These are phyloP conservation scores for Arbacia lixula DNA, from an alignment of 53 echinoderm and acorn worm genomes.

Conservation along the genomic window DNA sequence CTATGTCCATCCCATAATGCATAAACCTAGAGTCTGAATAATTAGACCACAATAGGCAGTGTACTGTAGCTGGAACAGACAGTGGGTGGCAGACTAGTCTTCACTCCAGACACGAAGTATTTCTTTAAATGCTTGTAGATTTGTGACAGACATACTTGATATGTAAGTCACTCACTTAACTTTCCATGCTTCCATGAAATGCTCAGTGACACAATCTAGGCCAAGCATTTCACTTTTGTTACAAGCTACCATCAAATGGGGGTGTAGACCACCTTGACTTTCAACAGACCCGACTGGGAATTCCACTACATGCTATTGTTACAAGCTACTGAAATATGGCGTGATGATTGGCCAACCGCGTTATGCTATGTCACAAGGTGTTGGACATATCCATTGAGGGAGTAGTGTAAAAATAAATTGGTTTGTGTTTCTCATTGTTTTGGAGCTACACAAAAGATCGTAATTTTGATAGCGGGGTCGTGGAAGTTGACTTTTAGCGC, in stretches of 20 bases:
- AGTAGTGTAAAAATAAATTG: background rate
- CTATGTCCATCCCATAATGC: too few species aligned
- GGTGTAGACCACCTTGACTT: constrained; percentile 38
- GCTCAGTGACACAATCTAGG: background rate
- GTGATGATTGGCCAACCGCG: background rate
- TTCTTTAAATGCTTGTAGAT: too few species aligned
- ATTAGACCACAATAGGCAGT: too few species aligned
- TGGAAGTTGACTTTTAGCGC: constrained; percentile 30
- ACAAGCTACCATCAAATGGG: constrained; percentile 7
- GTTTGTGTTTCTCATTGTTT: background rate
- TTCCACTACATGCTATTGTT: background rate
- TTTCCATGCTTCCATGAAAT: background rate
- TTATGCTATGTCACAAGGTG: background rate
- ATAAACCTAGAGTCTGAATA: too few species aligned
- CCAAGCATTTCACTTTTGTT: background rate
- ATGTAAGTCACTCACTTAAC: too few species aligned
- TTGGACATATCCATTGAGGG: background rate
- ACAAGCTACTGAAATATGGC: background rate
- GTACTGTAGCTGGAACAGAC: too few species aligned
- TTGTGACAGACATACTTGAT: too few species aligned
- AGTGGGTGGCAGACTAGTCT: too few species aligned
- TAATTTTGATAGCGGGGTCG: background rate
- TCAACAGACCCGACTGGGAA: constrained; percentile 29
- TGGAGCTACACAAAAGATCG: background rate
- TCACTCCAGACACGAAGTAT: too few species aligned